Base-by-base conservation (phyloP, 1,140 invertebrate genomes). In the Heliconius eleuchia region DNA sequence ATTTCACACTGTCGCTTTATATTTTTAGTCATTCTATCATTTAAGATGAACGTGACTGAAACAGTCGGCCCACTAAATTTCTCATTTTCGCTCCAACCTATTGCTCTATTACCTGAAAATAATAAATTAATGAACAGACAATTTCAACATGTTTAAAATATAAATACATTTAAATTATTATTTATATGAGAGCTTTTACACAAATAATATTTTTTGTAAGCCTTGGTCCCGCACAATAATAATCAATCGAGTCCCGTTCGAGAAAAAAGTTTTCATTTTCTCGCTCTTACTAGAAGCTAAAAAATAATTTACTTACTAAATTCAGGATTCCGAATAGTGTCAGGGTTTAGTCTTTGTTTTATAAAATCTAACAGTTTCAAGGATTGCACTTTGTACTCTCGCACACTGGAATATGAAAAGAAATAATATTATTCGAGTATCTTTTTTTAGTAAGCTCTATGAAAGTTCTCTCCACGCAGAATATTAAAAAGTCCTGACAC, bases 1-100 rank as follows among this genome's bases (percentile, higher is more conserved):
- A 89, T 91, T 83, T 93, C 92, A 42, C 86, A 90, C 42, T 88
- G 85, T 27, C 91, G 84, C 73, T 88, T 93, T 6, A 83, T 77
- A 19, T 85, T 94, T 66, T 90, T 94, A 3, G 87, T 88, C 60
- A 94, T 88, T 13, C 85, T 79, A 4, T 92, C 91, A 23, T 83
- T 87, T 27, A 86, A 85, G 57, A 94, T 89, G 77, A 91, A 92
- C 0, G 89, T 91, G 30, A 92, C 88, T 0, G 89, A 88, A 23
- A 85, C 88, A 0, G 50, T 84, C 0, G 87, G 87, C 39, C 82
- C 82, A 78, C 82, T 89, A 0, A 86, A 86, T 52, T 91, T 92
- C 34, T 92, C 91, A 11, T 76, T 77, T 9, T 92, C 92, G 19
- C 73, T 82, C 90, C 88, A 91, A 73, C 87, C 91, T 52, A 83